Evolutionary conservation across 2,113 vertebrate genomes (phyloP).

Genomic region (Suricata suricatta): DNA sequence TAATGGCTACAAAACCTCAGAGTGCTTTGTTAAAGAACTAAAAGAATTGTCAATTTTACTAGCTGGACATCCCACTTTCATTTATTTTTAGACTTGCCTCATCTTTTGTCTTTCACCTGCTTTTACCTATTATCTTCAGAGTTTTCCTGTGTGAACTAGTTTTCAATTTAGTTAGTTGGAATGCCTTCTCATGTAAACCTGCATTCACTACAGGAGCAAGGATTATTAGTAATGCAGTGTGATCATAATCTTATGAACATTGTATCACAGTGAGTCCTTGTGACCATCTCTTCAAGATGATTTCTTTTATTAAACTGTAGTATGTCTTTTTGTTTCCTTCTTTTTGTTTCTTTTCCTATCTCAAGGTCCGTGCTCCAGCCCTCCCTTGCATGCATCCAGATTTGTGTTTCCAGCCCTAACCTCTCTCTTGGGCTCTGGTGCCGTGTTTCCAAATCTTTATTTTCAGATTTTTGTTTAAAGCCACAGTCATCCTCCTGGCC

Average conservation of each 20-base stretch:
- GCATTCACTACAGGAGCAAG: not conserved
- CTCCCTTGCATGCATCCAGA: not conserved
- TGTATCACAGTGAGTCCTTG: not conserved
- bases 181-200: not conserved
- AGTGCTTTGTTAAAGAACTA: not conserved
- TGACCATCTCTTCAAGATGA: not conserved
- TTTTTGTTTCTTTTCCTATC: not conserved
- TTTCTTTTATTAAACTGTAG: conserved; percentile 6
- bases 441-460: not conserved
- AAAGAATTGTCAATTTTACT: not conserved
- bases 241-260: not conserved
- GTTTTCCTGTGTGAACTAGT: not conserved
- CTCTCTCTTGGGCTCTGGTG: not conserved
- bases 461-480: not conserved
- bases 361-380: not conserved
- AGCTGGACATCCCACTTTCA: not conserved
- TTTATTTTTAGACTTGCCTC: not conserved
- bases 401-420: not conserved
- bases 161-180: conserved; percentile 1
- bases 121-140: not conserved
- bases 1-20: not conserved
- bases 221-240: not conserved
- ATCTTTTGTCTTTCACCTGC: not conserved
- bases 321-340: not conserved
- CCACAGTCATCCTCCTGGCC: not conserved